Percentiles rank a stretch among this genome's conserved stretches.
These are phyloP conservation scores for Kradibia gibbosae DNA, from an alignment of 1,140 invertebrate species.

Conservation along the genomic window DNA sequence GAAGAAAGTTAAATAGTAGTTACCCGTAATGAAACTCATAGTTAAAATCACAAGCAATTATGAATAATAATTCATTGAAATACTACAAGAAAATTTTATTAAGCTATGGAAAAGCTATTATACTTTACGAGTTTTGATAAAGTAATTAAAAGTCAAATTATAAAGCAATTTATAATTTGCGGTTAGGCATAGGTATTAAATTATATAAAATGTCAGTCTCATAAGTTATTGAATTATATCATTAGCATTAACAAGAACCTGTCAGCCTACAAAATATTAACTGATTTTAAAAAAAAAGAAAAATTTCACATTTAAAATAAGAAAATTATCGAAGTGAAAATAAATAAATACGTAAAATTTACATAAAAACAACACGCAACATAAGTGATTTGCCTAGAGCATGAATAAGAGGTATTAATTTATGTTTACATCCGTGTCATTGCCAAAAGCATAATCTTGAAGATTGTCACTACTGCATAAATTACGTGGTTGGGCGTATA, in stretches of 20 bases:
- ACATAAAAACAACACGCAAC: background rate
- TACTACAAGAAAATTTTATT: background rate
- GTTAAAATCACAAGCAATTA: background rate
- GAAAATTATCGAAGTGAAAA: background rate
- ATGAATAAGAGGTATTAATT: background rate
- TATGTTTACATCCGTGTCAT: slow-evolving; percentile 22
- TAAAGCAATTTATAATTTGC: background rate
- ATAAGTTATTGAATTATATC: background rate
- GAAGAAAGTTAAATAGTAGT: slow-evolving; percentile 10
- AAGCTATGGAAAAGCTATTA: background rate
- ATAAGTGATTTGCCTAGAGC: background rate
- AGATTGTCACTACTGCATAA: slow-evolving; percentile 20
- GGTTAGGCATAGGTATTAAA: background rate
- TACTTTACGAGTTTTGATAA: background rate
- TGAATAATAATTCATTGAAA: background rate
- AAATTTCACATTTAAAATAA: too few relatives aligned
- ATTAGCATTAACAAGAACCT: too few relatives aligned
- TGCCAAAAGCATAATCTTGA: background rate
- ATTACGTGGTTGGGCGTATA: slow-evolving; percentile 2
- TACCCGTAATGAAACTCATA: background rate
- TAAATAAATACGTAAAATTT: background rate
- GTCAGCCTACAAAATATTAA: background rate
- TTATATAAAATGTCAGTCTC: background rate
- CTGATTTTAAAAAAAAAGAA: background rate
- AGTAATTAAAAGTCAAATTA: slow-evolving; percentile 1